These are phyloP conservation scores for Ferrisia virgata DNA, from an alignment of 2,888 invertebrate species.

Conservation along the genomic window DNA sequence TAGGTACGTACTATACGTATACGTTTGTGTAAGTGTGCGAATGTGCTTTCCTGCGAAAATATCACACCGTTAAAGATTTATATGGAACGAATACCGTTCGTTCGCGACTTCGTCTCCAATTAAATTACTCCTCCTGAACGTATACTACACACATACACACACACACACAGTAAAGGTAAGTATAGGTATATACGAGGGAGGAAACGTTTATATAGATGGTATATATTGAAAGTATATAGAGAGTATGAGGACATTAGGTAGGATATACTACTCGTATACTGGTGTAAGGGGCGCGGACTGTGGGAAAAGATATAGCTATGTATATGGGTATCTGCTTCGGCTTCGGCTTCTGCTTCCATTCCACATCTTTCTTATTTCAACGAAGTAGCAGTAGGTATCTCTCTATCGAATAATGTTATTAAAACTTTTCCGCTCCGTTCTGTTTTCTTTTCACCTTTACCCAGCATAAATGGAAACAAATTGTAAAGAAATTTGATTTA, in stretches of 20 bases:
- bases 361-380: not conserved
- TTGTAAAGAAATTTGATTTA: constrained; percentile 44
- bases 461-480: constrained; percentile 32
- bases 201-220: not conserved
- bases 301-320: not conserved
- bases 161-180: too few species aligned
- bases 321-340: not conserved
- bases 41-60: not conserved
- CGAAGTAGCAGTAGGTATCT: not conserved
- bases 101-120: constrained; percentile 41
- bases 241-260: not conserved
- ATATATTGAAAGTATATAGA: not conserved
- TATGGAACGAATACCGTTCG: constrained; percentile 11
- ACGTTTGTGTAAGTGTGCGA: not conserved
- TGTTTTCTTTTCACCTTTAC: constrained; percentile 32
- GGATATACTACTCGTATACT: not conserved
- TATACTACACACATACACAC: too few species aligned
- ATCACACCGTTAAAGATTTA: constrained; percentile 35
- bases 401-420: constrained; percentile 32
- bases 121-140: constrained; percentile 34
- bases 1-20: not conserved
- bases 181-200: not conserved
- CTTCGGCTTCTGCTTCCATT: not conserved
- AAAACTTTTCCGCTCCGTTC: constrained; percentile 39
- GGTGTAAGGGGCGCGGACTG: not conserved